Percentiles rank a stretch among this genome's conserved stretches.
These are phyloP conservation scores for Gadopsis marmoratus DNA, from an alignment of 2,797 vertebrate genomes.

Conservation along the genomic window DNA sequence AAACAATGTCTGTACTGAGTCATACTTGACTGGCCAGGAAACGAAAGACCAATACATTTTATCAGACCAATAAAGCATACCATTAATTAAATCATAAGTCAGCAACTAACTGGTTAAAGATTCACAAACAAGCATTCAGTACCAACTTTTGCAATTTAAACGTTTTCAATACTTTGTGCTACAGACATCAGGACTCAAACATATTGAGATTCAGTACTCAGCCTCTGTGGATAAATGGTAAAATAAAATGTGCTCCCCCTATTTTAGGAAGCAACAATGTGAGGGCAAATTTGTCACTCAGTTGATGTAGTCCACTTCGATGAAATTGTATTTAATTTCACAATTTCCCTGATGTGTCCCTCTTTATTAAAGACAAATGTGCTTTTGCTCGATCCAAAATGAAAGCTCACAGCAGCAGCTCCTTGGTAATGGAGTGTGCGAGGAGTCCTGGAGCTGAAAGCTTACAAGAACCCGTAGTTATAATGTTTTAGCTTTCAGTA, in stretches of 20 bases:
- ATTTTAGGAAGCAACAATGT: not conserved
- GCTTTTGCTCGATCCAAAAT: conserved; percentile 19
- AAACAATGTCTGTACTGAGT: conserved; percentile 8
- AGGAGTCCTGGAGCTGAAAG: conserved; percentile 17
- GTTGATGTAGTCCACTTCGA: not conserved
- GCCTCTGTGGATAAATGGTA: not conserved
- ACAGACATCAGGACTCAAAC: not conserved
- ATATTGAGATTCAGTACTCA: not conserved
- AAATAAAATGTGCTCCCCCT: not conserved
- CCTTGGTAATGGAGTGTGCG: not conserved
- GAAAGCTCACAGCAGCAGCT: conserved; percentile 30
- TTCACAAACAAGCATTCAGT: not conserved
- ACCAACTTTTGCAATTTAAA: not conserved
- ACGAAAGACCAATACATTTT: not conserved
- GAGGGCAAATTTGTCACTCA: not conserved
- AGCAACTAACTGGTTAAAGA: conserved; percentile 11
- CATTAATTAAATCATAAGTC: not conserved
- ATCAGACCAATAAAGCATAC: not conserved
- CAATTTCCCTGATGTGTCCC: not conserved
- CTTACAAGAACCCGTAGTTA: conserved; percentile 13
- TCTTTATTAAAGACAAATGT: conserved; percentile 13
- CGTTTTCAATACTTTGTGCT: not conserved
- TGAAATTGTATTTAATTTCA: not conserved
- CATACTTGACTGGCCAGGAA: not conserved
- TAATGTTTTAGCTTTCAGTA: conserved; percentile 29